Percentiles rank a stretch among this genome's conserved stretches.
phyloP scores from a whole-genome alignment of 2,888 invertebrate species.

The Drosophila meridiana region DNA sequence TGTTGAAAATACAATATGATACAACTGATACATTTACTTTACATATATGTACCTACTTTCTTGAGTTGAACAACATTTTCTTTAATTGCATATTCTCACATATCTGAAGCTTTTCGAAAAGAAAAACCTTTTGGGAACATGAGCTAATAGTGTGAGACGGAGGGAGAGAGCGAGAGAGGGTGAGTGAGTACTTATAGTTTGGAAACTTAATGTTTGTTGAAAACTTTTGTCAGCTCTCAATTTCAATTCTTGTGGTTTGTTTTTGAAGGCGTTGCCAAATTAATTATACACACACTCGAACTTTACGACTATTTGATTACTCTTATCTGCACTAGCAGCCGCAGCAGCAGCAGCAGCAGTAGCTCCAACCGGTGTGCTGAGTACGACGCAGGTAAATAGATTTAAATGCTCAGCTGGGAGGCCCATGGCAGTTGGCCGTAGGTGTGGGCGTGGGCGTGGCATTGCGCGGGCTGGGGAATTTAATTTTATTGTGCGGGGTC shows the following conservation, averaged over 20 bases:
- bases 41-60: neutral
- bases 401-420: slow-evolving; percentile 58
- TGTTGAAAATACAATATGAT: neutral
- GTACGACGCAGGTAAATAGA: slow-evolving; percentile 59
- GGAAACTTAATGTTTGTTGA: slow-evolving; percentile 39
- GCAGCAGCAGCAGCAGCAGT: neutral
- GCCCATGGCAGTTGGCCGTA: neutral
- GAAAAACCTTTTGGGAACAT: slow-evolving; percentile 18
- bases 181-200: slow-evolving; percentile 20
- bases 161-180: neutral
- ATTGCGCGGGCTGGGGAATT: neutral
- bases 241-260: slow-evolving; percentile 53
- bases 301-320: slow-evolving; percentile 64
- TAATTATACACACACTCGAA: slow-evolving; percentile 69
- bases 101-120: neutral
- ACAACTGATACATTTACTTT: neutral
- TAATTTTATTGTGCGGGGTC: slow-evolving; percentile 23
- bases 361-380: slow-evolving; percentile 5
- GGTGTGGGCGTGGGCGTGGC: neutral
- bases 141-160: neutral
- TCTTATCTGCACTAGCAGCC: slow-evolving; percentile 33
- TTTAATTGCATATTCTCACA: neutral
- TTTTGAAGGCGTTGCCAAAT: slow-evolving; percentile 58
- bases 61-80: neutral
- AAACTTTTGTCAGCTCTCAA: slow-evolving; percentile 52